Percentiles rank a stretch among this genome's conserved stretches.
Conservation (phyloP, 2,888 invertebrate genomes). For the Criorhina ranunculi region DNA sequence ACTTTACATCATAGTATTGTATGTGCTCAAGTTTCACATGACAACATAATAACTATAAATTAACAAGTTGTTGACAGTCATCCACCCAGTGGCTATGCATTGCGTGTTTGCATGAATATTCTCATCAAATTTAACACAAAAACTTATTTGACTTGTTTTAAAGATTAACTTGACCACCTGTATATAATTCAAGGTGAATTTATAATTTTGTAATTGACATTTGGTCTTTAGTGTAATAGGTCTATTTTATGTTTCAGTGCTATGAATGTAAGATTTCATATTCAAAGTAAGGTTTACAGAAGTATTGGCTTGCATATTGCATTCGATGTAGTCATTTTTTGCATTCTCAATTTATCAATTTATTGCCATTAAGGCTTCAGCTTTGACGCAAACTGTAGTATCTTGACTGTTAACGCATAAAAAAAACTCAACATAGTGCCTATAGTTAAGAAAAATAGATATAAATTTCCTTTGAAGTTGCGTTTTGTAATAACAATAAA, state of each 20-base stretch:
- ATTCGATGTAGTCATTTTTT: no score
- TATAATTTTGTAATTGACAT: conserved; percentile 5
- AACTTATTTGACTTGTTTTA: conserved; percentile 10
- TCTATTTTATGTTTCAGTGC: not conserved
- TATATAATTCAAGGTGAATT: conserved; percentile 3
- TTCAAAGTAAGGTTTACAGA: no score
- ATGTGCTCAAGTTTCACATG: conserved; percentile 51
- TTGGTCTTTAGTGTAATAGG: not conserved
- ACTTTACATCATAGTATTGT: conserved; percentile 5
- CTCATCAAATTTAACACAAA: conserved; percentile 11
- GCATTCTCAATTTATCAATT: no score
- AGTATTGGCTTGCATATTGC: no score
- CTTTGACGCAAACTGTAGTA: no score
- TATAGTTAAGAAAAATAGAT: no score
- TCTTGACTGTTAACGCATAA: no score
- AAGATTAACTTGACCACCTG: conserved; percentile 6
- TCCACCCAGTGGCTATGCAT: not conserved
- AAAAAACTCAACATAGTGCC: no score
- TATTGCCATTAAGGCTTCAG: no score
- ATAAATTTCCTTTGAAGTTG: no score
- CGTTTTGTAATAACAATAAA: no score
- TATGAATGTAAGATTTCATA: not conserved
- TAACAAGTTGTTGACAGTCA: conserved; percentile 18
- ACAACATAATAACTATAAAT: conserved; percentile 28
- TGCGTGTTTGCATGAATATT: conserved; percentile 36